phyloP scores from a whole-genome alignment of 2,888 invertebrate species.

The Cremastinae sp. region DNA sequence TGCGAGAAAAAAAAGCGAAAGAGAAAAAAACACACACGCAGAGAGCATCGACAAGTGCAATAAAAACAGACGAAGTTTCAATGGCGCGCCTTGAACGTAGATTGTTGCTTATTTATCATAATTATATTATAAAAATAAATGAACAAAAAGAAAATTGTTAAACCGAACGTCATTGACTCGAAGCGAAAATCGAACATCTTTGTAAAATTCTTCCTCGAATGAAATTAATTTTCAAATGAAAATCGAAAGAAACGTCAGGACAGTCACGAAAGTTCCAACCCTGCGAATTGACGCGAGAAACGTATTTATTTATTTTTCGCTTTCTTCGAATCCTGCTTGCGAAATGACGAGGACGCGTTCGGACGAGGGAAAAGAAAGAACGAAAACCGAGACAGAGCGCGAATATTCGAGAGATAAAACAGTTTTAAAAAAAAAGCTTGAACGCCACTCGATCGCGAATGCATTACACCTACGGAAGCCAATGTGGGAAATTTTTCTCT shows the following conservation, averaged over 20 bases:
- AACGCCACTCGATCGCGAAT: conserved; percentile 59
- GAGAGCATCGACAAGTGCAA: neutral
- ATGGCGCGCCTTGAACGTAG: conserved; percentile 69
- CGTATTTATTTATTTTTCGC: conserved; percentile 30
- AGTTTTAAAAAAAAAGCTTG: conserved; percentile 38
- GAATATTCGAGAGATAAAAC: conserved; percentile 1
- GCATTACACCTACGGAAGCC: conserved; percentile 55
- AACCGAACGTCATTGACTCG: neutral
- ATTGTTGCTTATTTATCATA: conserved; percentile 74
- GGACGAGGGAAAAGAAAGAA: conserved; percentile 5
- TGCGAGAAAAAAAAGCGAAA: conserved; percentile 21
- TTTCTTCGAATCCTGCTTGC: conserved; percentile 5
- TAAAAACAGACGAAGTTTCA: conserved; percentile 61
- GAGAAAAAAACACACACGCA: conserved; percentile 13
- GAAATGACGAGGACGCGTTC: conserved; percentile 10
- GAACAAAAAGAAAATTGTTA: conserved; percentile 21
- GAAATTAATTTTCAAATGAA: no score
- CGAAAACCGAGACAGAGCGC: conserved; percentile 15
- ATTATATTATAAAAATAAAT: conserved; percentile 66
- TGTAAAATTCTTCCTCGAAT: no score
- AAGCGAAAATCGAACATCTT: no score
- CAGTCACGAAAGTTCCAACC: neutral
- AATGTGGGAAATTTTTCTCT: conserved; percentile 59
- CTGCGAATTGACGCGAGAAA: neutral
- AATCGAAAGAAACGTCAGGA: neutral